Evolutionary conservation across 2,797 vertebrate species (phyloP).

Genomic region (Furcifer pardalis): DNA sequence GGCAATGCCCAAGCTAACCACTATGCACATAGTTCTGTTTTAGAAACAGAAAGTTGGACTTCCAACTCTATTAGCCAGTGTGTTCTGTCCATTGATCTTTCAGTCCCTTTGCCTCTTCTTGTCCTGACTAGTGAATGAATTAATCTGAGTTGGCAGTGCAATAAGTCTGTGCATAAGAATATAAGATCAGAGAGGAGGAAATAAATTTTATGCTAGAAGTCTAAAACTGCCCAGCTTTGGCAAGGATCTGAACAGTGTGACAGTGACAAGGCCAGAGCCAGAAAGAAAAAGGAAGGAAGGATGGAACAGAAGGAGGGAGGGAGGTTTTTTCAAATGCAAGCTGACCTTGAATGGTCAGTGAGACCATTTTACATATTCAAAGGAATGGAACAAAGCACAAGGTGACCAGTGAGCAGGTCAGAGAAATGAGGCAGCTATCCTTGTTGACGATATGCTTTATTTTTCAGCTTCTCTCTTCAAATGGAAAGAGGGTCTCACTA

Average conservation of each 20-base stretch:
- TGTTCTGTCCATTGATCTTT: background rate
- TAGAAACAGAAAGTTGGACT: background rate
- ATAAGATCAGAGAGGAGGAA: constrained; percentile 46
- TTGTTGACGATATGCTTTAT: background rate
- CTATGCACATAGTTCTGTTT: background rate
- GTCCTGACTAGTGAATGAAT: constrained; percentile 37
- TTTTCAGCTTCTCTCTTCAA: background rate
- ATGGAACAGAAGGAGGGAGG: background rate
- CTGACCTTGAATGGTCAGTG: constrained; percentile 19
- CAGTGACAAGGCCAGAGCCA: constrained; percentile 6
- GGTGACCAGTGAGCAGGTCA: constrained; percentile 15
- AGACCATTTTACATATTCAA: constrained; percentile 13
- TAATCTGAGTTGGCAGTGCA: constrained; percentile 58
- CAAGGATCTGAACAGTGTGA: background rate
- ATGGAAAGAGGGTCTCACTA: background rate
- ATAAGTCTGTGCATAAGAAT: constrained; percentile 55
- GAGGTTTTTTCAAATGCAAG: background rate
- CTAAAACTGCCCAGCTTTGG: background rate
- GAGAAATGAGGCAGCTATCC: background rate
- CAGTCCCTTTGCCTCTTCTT: constrained; percentile 7
- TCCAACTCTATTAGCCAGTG: background rate
- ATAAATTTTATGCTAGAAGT: background rate
- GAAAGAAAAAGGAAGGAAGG: background rate
- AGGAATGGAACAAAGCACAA: background rate
- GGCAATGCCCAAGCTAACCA: background rate